Base-by-base conservation (phyloP, 2,888 invertebrate genomes). In the Leptopilina drosophilae region DNA sequence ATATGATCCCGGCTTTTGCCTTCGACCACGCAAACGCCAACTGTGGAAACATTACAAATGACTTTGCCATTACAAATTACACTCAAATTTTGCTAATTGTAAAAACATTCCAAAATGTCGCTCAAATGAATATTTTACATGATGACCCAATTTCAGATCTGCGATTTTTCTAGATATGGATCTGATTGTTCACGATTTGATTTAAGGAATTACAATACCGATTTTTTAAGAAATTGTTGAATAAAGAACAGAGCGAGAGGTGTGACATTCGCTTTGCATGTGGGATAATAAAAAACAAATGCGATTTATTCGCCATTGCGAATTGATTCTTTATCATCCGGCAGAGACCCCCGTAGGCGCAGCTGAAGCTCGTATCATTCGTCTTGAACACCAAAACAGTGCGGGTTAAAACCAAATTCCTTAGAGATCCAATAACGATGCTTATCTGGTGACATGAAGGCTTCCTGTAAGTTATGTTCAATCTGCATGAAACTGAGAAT, bases 1-100 rank as follows among this genome's bases (percentile, higher is more conserved):
- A 91, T 91, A 90, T 91, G 91, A 91, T 90, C 90, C 90, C 90
- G 89, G 87, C 88, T 88, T 42, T 42, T 88, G 87, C 89, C 86
- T 89, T 90, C 89, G 87, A 86, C 88, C 87, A 88, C 86, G 86
- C 86, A 85, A 86, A 77, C 78, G 64, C 76, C 69, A 76, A 73
- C 73, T 73, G 73, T 73, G n/a, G 33, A 26, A 49, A 15, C 20
- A 67, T 62, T 62, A n/a, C 42, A 42, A 42, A 42, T 42, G 42
- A 8, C 42, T 6, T 8, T 42, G 8, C 42, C 6, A 42, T 42
- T 42, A 42, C 42, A 42, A 42, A 42, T 42, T 42, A 42, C 42
- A 8, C 42, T 42, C 42, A 42, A 42, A 42, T 8, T 33, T 33
- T 42, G 42, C 8, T 42, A 42, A 8, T 42, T 42, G 42, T 42